Conservation (phyloP, 2,888 invertebrate species). For the Andrena camellia region DNA sequence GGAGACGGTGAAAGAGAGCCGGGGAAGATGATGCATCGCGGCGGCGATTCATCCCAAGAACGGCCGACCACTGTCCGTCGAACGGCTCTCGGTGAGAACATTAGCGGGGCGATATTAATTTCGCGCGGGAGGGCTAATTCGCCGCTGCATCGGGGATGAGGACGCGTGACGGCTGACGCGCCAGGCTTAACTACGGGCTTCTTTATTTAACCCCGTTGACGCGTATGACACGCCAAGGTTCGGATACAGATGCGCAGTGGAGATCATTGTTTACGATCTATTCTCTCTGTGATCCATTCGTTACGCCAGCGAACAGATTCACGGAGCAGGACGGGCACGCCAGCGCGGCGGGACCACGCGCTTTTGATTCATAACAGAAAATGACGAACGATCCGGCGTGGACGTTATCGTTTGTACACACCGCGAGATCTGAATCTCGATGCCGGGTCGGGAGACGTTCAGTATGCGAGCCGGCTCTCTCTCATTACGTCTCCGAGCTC, state of each 20-base stretch:
- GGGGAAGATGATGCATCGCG: conserved; percentile 77
- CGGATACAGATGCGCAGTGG: too few species aligned
- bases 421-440: conserved; percentile 66
- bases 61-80: conserved; percentile 56
- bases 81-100: conserved; percentile 9
- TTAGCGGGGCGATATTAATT: conserved; percentile 22
- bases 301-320: conserved; percentile 19
- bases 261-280: too few species aligned
- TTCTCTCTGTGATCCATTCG: neutral
- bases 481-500: conserved; percentile 67
- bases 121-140: neutral
- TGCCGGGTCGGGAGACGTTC: conserved; percentile 48
- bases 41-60: conserved; percentile 64
- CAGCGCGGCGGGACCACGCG: conserved; percentile 31
- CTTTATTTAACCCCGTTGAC: too few species aligned
- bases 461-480: conserved; percentile 66
- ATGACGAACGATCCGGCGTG: conserved; percentile 54
- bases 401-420: conserved; percentile 63
- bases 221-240: too few species aligned
- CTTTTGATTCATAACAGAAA: conserved; percentile 59
- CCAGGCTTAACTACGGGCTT: too few species aligned
- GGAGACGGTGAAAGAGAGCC: conserved; percentile 39
- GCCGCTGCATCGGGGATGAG: too few species aligned
- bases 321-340: conserved; percentile 35
- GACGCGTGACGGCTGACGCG: neutral